A percentile compares a stretch with the other conserved stretches of the same genome.
Conservation (phyloP, 2,888 invertebrate species). For the Xanthia icteritia region DNA sequence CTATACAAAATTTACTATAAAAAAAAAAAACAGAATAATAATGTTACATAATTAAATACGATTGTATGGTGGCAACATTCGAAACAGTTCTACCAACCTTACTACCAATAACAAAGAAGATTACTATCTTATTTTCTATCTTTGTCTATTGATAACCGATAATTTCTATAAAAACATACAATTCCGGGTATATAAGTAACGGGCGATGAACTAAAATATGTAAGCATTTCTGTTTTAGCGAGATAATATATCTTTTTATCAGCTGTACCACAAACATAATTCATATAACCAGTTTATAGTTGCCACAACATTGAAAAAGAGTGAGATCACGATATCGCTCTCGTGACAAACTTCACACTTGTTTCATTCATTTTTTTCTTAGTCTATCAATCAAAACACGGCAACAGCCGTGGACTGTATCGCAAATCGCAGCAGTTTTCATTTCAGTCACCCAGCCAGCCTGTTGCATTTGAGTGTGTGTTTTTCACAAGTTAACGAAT, state of each 20-base stretch:
- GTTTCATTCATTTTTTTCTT: constrained; percentile 74
- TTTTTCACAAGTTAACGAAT: constrained; percentile 41
- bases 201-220: background rate
- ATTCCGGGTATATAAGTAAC: background rate
- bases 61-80: constrained; percentile 38
- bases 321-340: constrained; percentile 60
- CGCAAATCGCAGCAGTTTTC: constrained; percentile 75
- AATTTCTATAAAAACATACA: constrained; percentile 4
- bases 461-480: constrained; percentile 69
- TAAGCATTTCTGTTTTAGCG: background rate
- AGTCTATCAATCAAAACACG: constrained; percentile 74
- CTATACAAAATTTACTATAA: no score
- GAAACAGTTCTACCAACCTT: constrained; percentile 24
- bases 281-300: background rate
- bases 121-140: constrained; percentile 50
- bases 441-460: constrained; percentile 71
- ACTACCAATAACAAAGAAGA: constrained; percentile 29
- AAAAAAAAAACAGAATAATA: background rate
- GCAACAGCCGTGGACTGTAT: constrained; percentile 59
- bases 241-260: background rate
- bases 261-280: background rate
- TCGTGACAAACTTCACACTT: constrained; percentile 73
- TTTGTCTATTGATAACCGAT: constrained; percentile 62
- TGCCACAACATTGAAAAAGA: constrained; percentile 52
- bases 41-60: background rate